Evolutionary conservation across 2,797 vertebrate genomes (phyloP), one percentile per base, ranked within the genome.

Genomic region (Sitta carolinensis): DNA sequence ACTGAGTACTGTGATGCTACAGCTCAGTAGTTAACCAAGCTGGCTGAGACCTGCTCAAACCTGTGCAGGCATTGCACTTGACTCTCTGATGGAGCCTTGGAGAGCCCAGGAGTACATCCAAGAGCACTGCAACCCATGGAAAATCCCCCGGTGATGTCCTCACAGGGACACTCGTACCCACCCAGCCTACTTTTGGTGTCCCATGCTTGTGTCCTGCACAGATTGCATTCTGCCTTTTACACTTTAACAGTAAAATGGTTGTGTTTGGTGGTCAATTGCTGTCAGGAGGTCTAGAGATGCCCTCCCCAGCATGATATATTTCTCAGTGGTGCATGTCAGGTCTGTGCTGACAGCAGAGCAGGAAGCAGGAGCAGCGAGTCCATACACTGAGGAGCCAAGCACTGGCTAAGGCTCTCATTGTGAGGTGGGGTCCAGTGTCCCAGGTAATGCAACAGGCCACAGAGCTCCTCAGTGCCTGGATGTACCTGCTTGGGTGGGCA

Each of bases 381-480:
- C 51, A 40, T 27, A 21, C 22, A 4, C 20, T 20, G 66, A 45
- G 18, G 17, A 66, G 34, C 23, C 50, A 26, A 80, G 47, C 25
- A 7, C 29, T 38, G 30, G 4, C 6, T 34, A 11, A 66, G 1
- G 22, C 22, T 80, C 13, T 45, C 0, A 0, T 7, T n/a, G 40
- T 17, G 10, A 86, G 32, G 5, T 51, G 36, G 40, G 80, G 16
- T 16, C 61, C 42, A 19, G 52, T 22, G 23, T n/a, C 48, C n/a
- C 9, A 27, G 15, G 5, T 0, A 2, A 38, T 55, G 40, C 29
- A 43, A 19, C 13, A 30, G 11, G 32, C 7, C 63, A 36, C 61
- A 45, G 32, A 52, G 40, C 38, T 79, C 18, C 51, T 82, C 8
- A 2, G 47, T 73, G 38, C 3, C 1, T 17, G 6, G 7, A 11